Evolutionary conservation across 2,797 vertebrate genomes (phyloP), one percentile per base, ranked within the genome.

Genomic region (Harpagifer antarcticus): DNA sequence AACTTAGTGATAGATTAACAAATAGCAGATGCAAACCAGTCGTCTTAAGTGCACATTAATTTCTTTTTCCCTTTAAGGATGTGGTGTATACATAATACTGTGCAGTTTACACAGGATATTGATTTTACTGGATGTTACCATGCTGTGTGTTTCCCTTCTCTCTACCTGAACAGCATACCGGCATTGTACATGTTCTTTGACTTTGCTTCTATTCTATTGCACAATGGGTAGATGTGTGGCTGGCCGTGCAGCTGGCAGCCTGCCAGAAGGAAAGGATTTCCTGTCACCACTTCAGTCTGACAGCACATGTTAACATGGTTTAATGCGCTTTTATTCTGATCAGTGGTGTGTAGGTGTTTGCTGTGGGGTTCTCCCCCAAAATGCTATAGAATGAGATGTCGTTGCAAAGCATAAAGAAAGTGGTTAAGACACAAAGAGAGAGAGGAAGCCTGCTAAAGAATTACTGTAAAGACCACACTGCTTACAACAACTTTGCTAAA

Each of bases 281-380:
- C 88, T 86, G 83, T 85, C 73, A 85, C 68, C n/a, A 7, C 44
- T 19, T 44, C 40, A 56, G 33, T 56, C 60, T 70, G 40, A 48
- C 63, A 11, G 60, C 12, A n/a, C 52, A 64, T 52, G 44, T 72
- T 55, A 50, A 64, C 33, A 37, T 73, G 33, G 54, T 65, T 52
- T 80, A 74, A 82, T 45, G 67, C 83, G 78, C 63, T 79, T 86
- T 87, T 52, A 72, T 91, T 91, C 85, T 86, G 90, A 85, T 84
- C 83, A 83, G 83, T 20, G 37, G 71, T 61, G 47, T 57, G 76
- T 78, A 20, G 83, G 84, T 77, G 72, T 83, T 33, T 54, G 31
- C 63, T 55, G 68, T 45, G 77, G 84, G 84, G 82, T 66, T 79
- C 67, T 84, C 83, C 83, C 88, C 81, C 66, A 9, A 83, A 86